Conservation (phyloP, 1,140 invertebrate genomes). For the Penaeus indicus region DNA sequence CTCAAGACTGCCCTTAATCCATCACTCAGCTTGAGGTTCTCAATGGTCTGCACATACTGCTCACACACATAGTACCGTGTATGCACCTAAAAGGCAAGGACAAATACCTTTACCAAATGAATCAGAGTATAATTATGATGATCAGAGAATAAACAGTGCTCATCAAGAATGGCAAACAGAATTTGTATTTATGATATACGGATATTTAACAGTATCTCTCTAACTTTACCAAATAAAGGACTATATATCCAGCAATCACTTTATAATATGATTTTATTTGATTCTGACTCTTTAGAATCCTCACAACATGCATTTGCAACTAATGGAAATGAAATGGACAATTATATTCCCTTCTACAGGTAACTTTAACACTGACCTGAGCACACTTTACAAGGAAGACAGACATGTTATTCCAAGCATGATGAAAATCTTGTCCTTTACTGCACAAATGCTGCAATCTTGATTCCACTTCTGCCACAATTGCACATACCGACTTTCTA, state of each 20-base stretch:
- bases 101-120: not conserved
- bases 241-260: too few species aligned
- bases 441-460: conserved; percentile 76
- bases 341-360: not conserved
- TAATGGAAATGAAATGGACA: not conserved
- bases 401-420: conserved; percentile 89
- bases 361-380: conserved; percentile 73
- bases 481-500: not conserved
- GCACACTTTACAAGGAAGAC: conserved; percentile 83
- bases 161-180: not conserved
- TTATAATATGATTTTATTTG: too few species aligned
- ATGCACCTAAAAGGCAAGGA: conserved; percentile 75
- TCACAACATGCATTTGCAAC: not conserved
- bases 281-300: too few species aligned
- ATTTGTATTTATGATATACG: not conserved
- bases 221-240: not conserved
- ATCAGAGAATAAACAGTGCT: not conserved
- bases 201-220: not conserved
- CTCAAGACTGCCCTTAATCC: conserved; percentile 76
- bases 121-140: not conserved
- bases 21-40: conserved; percentile 23
- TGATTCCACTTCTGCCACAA: not conserved
- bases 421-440: conserved; percentile 77
- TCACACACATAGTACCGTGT: conserved; percentile 81
- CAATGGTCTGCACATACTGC: conserved; percentile 74